Base-by-base conservation (phyloP, 1,140 invertebrate genomes). In the Eulimnadia texana region DNA sequence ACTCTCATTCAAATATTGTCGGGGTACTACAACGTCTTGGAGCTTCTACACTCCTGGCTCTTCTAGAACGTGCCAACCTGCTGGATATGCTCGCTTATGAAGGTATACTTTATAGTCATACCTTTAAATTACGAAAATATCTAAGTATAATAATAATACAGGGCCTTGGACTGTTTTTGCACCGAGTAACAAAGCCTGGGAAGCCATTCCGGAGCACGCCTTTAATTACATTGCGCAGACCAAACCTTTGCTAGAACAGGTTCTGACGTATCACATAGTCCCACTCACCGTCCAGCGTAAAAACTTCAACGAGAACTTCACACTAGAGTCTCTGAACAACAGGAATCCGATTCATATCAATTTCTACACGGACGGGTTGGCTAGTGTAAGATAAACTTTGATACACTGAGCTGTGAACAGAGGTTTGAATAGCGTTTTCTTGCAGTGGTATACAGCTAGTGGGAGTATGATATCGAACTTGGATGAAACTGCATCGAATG, bases 111-210 rank as follows among this genome's bases (percentile, higher is more conserved):
- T 27, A 2, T 25, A 19, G 10, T 13, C 27, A 27, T 58, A 2
- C 27, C 2, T 0, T 58, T 1, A 27, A 11, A 27, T 2, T 24
- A 16, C 20, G 19, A 9, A 20, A 16, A 24, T 60, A 19, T 58
- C 57, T 53, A 3, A 11, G 10, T 22, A 24, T n/a, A n/a, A n/a
- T n/a, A n/a, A n/a, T 54, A 25, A 50, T 50, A 47, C 24, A 68
- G 72, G 71, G 1, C 69, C 72, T 1, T 74, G 69, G 64, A 76
- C 74, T 1, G 59, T 75, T 0, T 71, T 76, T 19, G 72, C 68
- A 3, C 74, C 74, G 11, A 68, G 66, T 19, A 69, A 76, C 65
- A 65, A 69, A 19, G 73, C 73, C 10, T 73, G 75, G 61, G 63
- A 62, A 25, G 67, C 67, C 28, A 50, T 76, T 13, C 71, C 70